Percentiles rank a stretch among this genome's conserved stretches.
These are phyloP conservation scores for Notiomystis cincta DNA, from an alignment of 2,113 vertebrate species.

Conservation along the genomic window DNA sequence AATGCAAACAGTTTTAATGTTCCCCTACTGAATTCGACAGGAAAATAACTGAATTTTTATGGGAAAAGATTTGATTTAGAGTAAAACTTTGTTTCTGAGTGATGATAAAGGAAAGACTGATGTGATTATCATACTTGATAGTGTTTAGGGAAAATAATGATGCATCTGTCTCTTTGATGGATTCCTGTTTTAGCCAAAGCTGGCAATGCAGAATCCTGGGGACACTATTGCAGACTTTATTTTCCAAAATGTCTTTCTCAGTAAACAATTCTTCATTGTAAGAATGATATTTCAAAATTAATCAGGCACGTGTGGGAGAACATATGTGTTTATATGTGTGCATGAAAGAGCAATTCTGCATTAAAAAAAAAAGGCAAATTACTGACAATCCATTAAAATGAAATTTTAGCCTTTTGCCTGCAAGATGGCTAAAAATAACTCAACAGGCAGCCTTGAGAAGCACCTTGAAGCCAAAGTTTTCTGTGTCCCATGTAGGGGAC, in stretches of 20 bases:
- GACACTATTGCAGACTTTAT: neutral
- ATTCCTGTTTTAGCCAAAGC: neutral
- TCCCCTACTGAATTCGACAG: neutral
- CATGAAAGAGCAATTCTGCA: neutral
- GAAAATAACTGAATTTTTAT: slow-evolving; percentile 35
- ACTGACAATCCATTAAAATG: neutral
- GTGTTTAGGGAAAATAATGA: slow-evolving; percentile 22
- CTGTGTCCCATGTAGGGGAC: neutral
- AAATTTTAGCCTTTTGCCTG: neutral
- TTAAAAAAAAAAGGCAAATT: neutral
- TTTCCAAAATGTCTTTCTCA: neutral
- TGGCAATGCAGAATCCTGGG: neutral
- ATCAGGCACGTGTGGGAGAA: neutral
- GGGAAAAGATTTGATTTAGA: slow-evolving; percentile 1
- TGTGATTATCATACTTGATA: slow-evolving; percentile 14
- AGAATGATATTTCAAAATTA: neutral
- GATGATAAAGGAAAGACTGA: slow-evolving; percentile 46
- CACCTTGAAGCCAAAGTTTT: neutral
- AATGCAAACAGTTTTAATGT: neutral
- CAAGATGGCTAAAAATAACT: neutral
- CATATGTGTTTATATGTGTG: neutral
- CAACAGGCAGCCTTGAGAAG: neutral
- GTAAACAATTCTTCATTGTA: neutral
- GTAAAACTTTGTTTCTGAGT: slow-evolving; percentile 44
- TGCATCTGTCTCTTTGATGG: neutral